Percentiles rank a stretch among this genome's conserved stretches.
phyloP scores from a whole-genome alignment of 2,888 invertebrate species.

The Cryptops parisi region DNA sequence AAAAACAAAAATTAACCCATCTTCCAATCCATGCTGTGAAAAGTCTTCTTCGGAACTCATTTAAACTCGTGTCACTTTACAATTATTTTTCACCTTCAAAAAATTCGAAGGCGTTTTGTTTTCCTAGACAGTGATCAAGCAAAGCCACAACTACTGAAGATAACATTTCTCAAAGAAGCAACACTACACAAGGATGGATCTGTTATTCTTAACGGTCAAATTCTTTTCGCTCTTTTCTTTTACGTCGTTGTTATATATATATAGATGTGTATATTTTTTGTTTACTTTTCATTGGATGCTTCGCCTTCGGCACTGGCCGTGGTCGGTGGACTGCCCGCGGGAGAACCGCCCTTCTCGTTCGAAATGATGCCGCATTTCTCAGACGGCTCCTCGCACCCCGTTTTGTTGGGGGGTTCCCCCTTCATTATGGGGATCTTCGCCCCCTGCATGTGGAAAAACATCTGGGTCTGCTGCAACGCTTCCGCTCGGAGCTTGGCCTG shows the following conservation, averaged over 20 bases:
- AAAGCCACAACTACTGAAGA: neutral
- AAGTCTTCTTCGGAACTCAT: too few species aligned
- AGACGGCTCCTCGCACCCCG: too few species aligned
- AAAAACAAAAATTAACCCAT: too few species aligned
- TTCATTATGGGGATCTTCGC: neutral
- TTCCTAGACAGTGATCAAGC: neutral
- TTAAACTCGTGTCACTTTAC: neutral
- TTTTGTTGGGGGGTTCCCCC: too few species aligned
- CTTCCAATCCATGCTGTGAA: too few species aligned
- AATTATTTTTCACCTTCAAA: neutral
- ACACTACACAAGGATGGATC: neutral
- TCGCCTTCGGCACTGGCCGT: too few species aligned
- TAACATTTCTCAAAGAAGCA: neutral
- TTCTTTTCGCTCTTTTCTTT: neutral
- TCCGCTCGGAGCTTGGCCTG: slow-evolving; percentile 24
- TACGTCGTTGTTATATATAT: neutral
- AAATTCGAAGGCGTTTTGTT: neutral
- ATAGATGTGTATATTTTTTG: too few species aligned
- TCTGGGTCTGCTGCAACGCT: slow-evolving; percentile 23
- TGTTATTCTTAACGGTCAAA: neutral
- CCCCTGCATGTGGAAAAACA: slow-evolving; percentile 21
- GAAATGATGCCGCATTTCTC: too few species aligned
- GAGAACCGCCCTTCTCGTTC: too few species aligned
- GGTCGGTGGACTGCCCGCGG: too few species aligned
- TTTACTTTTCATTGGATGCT: too few species aligned